Evolutionary conservation across 1,140 invertebrate genomes (phyloP).

Genomic region (Hyles euphorbiae): DNA sequence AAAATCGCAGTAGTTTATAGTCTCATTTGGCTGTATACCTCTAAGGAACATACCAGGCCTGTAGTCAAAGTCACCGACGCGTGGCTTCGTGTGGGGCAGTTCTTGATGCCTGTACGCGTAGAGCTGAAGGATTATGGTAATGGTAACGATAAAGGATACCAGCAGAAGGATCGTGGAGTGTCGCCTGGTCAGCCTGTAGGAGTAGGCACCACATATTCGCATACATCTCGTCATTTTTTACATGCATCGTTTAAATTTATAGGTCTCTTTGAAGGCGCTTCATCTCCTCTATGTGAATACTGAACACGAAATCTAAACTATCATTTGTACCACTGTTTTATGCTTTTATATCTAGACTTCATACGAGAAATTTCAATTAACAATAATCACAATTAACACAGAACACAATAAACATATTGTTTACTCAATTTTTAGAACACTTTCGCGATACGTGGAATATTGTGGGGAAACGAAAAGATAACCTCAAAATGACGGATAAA

Average conservation of each 20-base stretch:
- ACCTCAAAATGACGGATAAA: no score
- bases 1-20: constrained; percentile 78
- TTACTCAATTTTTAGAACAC: no score
- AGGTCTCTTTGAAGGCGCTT: neutral
- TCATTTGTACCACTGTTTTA: no score
- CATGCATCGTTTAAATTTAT: constrained; percentile 36
- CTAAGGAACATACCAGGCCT: constrained; percentile 75
- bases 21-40: constrained; percentile 66
- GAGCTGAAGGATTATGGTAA: constrained; percentile 48
- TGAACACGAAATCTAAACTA: neutral
- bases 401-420: no score
- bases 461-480: no score
- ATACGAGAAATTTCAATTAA: no score
- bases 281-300: neutral
- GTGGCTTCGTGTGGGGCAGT: constrained; percentile 21
- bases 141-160: constrained; percentile 39
- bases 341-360: no score
- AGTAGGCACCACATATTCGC: constrained; percentile 57
- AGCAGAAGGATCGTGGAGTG: constrained; percentile 51
- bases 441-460: no score
- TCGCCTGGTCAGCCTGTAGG: constrained; percentile 46
- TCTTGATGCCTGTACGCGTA: constrained; percentile 48
- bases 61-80: constrained; percentile 60
- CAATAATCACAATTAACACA: no score
- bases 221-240: constrained; percentile 62